Evolutionary conservation across 64 coral and sea anemone genomes (phyloP).

Genomic region (Stylophora pistillata): DNA sequence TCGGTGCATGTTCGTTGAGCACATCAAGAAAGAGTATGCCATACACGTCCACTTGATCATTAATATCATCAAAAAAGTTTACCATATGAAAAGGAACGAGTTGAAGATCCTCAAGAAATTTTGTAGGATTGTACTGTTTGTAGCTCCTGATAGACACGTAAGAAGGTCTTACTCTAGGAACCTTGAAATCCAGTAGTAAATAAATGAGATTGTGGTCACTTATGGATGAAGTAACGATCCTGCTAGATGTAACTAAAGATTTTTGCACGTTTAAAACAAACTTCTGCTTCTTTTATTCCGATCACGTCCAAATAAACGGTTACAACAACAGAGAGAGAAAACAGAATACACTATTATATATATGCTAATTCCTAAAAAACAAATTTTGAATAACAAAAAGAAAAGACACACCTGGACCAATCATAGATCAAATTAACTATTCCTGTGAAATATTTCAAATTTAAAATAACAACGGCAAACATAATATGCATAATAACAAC

Average conservation of each 20-base stretch:
- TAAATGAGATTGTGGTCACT: slow-evolving; percentile 8
- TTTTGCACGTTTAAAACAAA: background rate
- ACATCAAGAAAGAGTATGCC: background rate
- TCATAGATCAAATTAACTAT: too few relatives aligned
- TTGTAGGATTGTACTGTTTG: background rate
- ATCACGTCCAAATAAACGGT: too few relatives aligned
- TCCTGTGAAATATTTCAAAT: too few relatives aligned
- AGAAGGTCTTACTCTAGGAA: background rate
- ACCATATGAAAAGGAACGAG: slow-evolving; percentile 4
- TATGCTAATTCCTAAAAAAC: too few relatives aligned
- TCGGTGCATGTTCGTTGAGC: too few relatives aligned
- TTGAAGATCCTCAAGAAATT: slow-evolving; percentile 11
- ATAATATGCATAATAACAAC: too few relatives aligned
- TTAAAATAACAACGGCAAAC: too few relatives aligned
- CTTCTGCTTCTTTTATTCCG: too few relatives aligned
- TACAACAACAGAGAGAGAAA: too few relatives aligned
- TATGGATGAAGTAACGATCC: background rate
- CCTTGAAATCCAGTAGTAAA: background rate
- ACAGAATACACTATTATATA: too few relatives aligned
- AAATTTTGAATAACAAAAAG: too few relatives aligned
- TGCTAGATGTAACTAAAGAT: background rate
- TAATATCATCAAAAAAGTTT: slow-evolving; percentile 5
- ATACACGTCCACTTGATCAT: background rate
- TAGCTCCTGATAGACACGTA: slow-evolving; percentile 7
- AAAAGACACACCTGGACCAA: too few relatives aligned